Base-by-base conservation (phyloP, 2,797 vertebrate species). In the Myoxocephalus aenaeus region DNA sequence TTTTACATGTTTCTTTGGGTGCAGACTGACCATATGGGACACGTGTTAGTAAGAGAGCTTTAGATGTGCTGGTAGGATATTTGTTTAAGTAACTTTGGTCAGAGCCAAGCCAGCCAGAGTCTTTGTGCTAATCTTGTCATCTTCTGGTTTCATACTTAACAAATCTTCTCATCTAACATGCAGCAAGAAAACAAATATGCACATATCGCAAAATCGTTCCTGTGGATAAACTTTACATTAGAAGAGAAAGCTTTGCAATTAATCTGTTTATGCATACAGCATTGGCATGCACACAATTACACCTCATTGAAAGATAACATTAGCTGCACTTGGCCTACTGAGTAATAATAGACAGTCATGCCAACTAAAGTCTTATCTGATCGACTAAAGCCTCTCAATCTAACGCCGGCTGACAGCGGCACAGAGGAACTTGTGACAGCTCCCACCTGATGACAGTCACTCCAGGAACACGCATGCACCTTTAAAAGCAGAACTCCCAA, bases 311-410 rank as follows among this genome's bases (percentile, higher is more conserved):
- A 25, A 38, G 51, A 58, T 8, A 77, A 65, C 50, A 62, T 54
- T 53, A 76, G 64, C 53, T 22, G 34, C 4, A 1, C 38, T 59
- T 36, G 22, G 40, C 59, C 34, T 73, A 22, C 22, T 11, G 61
- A 58, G 69, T 84, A 84, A 86, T 84, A 84, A 86, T 75, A 80
- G 85, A 75, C 46, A 54, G 59, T 18, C 46, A 29, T 38, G 73
- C 65, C 56, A 77, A 61, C 13, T 56, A 2, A 63, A 82, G 77
- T 70, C 73, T 83, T 74, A 84, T 68, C 70, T 80, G 74, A 81
- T 79, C 44, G 29, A 75, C 77, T 67, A 73, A 85, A 87, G 80
- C 85, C 71, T 82, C 74, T 86, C 70, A n/a, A 61, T 85, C 83
- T 89, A 89, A 73, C 87, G 66, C 12, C 38, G 75, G 66, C 57